These are phyloP conservation scores for Ceratosolen fusciceps DNA, from an alignment of 1,140 invertebrate species.

Conservation along the genomic window DNA sequence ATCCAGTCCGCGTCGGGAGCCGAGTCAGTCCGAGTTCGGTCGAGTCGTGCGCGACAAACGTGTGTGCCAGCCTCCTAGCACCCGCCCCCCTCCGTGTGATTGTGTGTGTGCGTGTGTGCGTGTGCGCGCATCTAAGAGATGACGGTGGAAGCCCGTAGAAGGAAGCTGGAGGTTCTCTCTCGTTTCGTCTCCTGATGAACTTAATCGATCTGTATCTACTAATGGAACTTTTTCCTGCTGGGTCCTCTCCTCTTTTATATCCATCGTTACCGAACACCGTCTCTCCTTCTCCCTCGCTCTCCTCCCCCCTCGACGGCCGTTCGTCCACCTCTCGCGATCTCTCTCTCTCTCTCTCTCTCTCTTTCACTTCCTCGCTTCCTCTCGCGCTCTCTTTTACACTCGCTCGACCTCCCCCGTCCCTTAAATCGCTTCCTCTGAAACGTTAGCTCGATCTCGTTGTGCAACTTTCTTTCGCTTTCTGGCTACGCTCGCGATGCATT, in stretches of 20 bases:
- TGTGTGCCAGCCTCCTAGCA: neutral
- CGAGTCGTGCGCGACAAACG: neutral
- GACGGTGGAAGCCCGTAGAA: neutral
- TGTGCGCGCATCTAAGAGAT: neutral
- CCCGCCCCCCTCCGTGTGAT: neutral
- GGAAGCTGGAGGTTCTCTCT: neutral
- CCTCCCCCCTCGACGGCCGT: neutral
- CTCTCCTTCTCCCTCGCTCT: neutral
- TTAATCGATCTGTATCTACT: neutral
- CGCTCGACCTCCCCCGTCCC: too few relatives aligned
- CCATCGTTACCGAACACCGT: neutral
- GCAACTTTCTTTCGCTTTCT: slow-evolving; percentile 3
- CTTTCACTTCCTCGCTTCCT: neutral
- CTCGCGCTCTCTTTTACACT: neutral
- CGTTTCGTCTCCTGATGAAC: neutral
- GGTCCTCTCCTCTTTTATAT: neutral
- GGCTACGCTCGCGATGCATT: neutral
- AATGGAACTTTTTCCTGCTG: neutral
- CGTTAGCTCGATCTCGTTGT: neutral
- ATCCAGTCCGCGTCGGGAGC: neutral
- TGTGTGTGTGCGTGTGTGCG: slow-evolving; percentile 8
- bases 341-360: neutral
- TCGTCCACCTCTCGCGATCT: neutral
- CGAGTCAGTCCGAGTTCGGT: slow-evolving; percentile 15
- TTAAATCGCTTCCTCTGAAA: neutral